Conservation (phyloP, 1,140 invertebrate genomes). For the Heterodera carotae region DNA sequence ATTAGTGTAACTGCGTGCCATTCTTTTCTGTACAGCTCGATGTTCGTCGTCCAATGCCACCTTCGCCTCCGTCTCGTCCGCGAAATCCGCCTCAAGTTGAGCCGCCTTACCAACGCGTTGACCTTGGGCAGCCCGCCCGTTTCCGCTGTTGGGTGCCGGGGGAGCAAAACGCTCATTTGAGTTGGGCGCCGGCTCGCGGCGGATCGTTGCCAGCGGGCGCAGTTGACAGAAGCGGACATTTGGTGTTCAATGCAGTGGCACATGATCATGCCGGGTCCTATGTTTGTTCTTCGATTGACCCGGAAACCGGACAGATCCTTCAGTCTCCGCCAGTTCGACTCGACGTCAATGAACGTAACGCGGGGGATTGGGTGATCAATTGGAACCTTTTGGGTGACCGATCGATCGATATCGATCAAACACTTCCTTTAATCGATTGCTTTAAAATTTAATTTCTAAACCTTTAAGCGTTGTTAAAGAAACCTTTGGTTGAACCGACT, state of each 20-base stretch:
- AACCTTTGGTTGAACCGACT: conserved; percentile 55
- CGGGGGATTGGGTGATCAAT: background rate
- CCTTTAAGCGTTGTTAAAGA: conserved; percentile 33
- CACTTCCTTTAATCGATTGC: background rate
- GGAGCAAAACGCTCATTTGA: conserved; percentile 55
- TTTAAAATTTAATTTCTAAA: too few relatives aligned
- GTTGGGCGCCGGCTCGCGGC: conserved; percentile 43
- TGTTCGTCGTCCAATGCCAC: conserved; percentile 16
- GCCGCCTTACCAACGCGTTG: conserved; percentile 49
- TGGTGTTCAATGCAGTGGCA: conserved; percentile 56
- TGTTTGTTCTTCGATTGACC: conserved; percentile 42
- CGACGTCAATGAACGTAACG: conserved; percentile 47
- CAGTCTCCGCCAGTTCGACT: conserved; percentile 53
- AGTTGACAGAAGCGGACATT: conserved; percentile 48
- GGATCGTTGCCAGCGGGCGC: conserved; percentile 55
- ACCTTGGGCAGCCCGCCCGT: conserved; percentile 50
- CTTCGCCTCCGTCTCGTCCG: conserved; percentile 1
- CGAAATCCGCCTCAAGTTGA: conserved; percentile 52
- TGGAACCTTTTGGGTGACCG: background rate
- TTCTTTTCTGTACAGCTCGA: conserved; percentile 20
- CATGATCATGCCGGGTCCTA: conserved; percentile 41
- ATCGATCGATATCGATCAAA: background rate
- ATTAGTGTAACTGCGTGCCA: too few relatives aligned
- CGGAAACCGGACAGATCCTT: conserved; percentile 50
- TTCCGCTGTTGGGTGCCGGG: conserved; percentile 62